Percentiles rank a stretch among this genome's conserved stretches.
Evolutionary conservation across 2,113 vertebrate species (phyloP).

Genomic region (Chloroceryle aenea): DNA sequence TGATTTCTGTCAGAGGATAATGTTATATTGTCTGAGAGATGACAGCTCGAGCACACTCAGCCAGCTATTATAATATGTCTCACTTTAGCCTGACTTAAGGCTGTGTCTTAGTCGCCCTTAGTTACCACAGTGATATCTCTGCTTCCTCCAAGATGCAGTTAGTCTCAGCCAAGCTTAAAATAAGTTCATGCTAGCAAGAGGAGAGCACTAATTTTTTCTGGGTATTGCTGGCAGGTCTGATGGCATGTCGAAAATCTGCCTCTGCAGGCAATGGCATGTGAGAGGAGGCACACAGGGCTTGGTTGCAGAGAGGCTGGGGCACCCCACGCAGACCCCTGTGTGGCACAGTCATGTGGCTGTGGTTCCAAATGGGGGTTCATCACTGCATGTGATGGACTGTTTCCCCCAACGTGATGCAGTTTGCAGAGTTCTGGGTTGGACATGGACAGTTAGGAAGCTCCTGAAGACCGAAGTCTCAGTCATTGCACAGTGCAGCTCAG

Average conservation of each 20-base stretch:
- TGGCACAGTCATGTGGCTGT: accelerated
- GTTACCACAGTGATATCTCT: not conserved
- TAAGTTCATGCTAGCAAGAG: not conserved
- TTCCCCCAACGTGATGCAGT: not conserved
- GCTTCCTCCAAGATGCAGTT: not conserved
- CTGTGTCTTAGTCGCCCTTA: slow-evolving; percentile 17
- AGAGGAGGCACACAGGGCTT: not conserved
- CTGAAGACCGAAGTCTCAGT: not conserved
- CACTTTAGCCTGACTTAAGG: slow-evolving; percentile 60
- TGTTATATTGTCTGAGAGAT: slow-evolving; percentile 63
- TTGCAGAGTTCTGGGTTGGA: not conserved
- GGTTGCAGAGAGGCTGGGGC: not conserved
- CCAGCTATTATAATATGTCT: slow-evolving; percentile 70
- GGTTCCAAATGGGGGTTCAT: not conserved
- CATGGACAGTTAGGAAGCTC: not conserved
- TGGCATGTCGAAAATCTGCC: not conserved
- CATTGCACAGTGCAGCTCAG: not conserved
- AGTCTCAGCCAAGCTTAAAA: slow-evolving; percentile 7
- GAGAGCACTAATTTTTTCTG: not conserved
- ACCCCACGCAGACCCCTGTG: accelerated
- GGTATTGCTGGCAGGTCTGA: not conserved
- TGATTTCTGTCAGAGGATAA: slow-evolving; percentile 72
- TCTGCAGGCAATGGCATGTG: not conserved
- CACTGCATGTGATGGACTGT: accelerated
- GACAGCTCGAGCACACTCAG: slow-evolving; percentile 60